Conservation (phyloP, 2,888 invertebrate genomes). For the Troilus luridus region DNA sequence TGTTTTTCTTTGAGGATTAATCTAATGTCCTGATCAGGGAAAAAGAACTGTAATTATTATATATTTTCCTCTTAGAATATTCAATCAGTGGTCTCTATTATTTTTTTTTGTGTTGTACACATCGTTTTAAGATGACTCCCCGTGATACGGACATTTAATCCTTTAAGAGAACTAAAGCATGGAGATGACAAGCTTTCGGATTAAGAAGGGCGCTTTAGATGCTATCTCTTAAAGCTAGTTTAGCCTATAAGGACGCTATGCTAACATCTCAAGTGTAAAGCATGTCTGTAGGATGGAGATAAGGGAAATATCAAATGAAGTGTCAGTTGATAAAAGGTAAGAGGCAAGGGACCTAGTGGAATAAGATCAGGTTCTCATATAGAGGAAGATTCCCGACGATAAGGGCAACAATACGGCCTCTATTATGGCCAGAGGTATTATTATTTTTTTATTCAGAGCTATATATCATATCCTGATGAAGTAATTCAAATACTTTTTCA, state of each 20-base stretch:
- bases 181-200: slow-evolving; percentile 11
- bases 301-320: slow-evolving; percentile 40
- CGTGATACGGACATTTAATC: background rate
- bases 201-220: slow-evolving; percentile 14
- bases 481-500: background rate
- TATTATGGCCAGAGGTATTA: background rate
- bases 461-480: background rate
- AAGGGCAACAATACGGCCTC: background rate
- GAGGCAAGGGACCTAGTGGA: background rate
- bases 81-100: background rate
- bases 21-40: no score
- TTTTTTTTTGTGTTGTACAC: background rate
- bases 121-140: background rate
- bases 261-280: slow-evolving; percentile 18
- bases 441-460: background rate
- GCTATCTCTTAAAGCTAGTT: background rate
- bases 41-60: no score
- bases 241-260: slow-evolving; percentile 13
- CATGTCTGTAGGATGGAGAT: background rate
- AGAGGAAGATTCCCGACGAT: background rate
- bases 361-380: slow-evolving; percentile 30
- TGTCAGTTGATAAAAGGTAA: slow-evolving; percentile 37
- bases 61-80: background rate
- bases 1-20: no score
- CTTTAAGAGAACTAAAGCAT: background rate